These are phyloP conservation scores for Lasioglossum pauxillum DNA, from an alignment of 2,888 invertebrate species.

Conservation along the genomic window DNA sequence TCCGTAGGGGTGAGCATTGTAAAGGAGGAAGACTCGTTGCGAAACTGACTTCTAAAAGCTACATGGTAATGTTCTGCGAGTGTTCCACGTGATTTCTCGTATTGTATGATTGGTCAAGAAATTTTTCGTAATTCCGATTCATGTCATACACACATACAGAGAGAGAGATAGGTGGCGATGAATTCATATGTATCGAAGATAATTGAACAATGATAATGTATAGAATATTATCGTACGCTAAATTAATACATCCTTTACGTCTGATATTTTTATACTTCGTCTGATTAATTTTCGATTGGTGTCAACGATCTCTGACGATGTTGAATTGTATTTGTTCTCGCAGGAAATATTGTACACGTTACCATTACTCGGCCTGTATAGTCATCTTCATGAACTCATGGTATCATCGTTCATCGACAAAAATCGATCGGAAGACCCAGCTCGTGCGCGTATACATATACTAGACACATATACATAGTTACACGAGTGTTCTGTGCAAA, in stretches of 20 bases:
- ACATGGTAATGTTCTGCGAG: conserved; percentile 5
- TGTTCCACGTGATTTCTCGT: conserved; percentile 7
- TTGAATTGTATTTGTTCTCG: conserved; percentile 5
- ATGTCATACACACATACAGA: background rate
- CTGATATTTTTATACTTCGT: conserved; percentile 10
- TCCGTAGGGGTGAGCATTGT: conserved; percentile 13
- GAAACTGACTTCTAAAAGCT: conserved; percentile 22
- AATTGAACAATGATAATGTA: conserved; percentile 6
- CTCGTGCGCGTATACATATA: background rate
- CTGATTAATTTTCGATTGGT: background rate
- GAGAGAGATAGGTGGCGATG: background rate
- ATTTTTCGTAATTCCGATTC: background rate
- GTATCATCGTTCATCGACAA: conserved; percentile 15
- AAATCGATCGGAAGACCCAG: conserved; percentile 16
- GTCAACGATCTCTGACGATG: background rate
- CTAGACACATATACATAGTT: background rate
- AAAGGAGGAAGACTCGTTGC: background rate
- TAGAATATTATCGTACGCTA: conserved; percentile 4
- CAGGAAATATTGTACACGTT: background rate
- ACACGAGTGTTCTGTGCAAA: conserved; percentile 17
- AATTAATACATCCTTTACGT: background rate
- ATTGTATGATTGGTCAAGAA: background rate
- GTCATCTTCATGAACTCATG: background rate
- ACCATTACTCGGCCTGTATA: conserved; percentile 18
- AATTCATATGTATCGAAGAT: background rate